Evolutionary conservation across 2,113 vertebrate genomes (phyloP).

Genomic region (Athene cunicularia): DNA sequence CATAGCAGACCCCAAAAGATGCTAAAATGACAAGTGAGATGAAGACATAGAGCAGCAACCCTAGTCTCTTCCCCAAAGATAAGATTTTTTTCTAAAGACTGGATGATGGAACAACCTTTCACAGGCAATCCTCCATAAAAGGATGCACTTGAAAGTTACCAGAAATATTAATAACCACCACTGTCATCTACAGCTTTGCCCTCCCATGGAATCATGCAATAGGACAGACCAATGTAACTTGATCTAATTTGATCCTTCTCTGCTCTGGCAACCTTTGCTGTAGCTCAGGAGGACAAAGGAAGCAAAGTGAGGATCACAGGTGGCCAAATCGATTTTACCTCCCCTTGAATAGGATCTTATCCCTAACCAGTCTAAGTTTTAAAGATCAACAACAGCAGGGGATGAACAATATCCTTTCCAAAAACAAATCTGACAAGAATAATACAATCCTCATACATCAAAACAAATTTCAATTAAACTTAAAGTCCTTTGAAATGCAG

Average conservation of each 20-base stretch:
- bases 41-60: background rate
- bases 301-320: rapidly evolving
- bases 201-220: rapidly evolving
- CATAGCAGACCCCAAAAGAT: background rate
- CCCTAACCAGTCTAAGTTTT: background rate
- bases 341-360: background rate
- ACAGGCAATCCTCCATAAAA: rapidly evolving
- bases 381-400: background rate
- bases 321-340: background rate
- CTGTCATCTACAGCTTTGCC: background rate
- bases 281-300: background rate
- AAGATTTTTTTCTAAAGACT: background rate
- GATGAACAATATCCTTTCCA: background rate
- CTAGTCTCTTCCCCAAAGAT: background rate
- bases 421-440: background rate
- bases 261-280: background rate
- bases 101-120: background rate
- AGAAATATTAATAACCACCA: background rate
- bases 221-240: background rate
- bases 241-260: too few species aligned
- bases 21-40: background rate
- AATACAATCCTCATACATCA: background rate
- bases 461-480: background rate
- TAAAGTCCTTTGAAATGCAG: background rate
- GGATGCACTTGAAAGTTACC: rapidly evolving